phyloP scores from a whole-genome alignment of 2,113 vertebrate species.

The Solea solea region DNA sequence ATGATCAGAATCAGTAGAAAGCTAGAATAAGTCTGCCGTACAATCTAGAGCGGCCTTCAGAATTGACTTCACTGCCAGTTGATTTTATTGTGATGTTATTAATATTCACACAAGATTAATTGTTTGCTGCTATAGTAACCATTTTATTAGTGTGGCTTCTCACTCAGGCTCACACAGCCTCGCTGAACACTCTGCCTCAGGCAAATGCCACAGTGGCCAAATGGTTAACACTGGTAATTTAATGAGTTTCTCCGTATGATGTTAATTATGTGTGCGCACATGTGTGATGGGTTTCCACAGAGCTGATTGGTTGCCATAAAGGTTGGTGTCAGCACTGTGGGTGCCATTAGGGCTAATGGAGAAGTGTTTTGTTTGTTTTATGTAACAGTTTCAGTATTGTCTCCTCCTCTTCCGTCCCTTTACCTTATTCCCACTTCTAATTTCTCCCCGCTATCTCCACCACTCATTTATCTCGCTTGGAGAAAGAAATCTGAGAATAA shows the following conservation, averaged over 20 bases:
- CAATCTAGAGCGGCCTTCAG: not conserved
- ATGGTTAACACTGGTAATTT: constrained; percentile 35
- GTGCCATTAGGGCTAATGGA: constrained; percentile 6
- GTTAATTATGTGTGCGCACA: constrained; percentile 9
- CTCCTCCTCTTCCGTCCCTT: not conserved
- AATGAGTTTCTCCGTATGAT: constrained; percentile 23
- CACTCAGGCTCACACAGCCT: constrained; percentile 3
- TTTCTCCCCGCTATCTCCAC: not conserved
- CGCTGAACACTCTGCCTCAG: not conserved
- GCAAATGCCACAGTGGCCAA: constrained; percentile 16
- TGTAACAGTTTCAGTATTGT: not conserved
- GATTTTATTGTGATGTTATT: not conserved
- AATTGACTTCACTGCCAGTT: not conserved
- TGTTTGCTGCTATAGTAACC: constrained; percentile 11
- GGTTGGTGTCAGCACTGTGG: constrained; percentile 4
- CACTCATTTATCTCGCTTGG: not conserved
- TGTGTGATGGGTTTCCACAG: constrained; percentile 8
- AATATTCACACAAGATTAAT: not conserved
- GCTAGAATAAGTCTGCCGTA: not conserved
- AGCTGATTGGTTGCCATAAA: constrained; percentile 21
- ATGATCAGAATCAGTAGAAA: not conserved
- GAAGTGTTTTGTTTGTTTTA: constrained; percentile 5
- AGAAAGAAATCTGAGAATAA: constrained; percentile 20
- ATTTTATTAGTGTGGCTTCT: constrained; percentile 1
- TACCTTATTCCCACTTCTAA: not conserved